Conservation (phyloP, 2,888 invertebrate species). For the Nemoura dubitans region DNA sequence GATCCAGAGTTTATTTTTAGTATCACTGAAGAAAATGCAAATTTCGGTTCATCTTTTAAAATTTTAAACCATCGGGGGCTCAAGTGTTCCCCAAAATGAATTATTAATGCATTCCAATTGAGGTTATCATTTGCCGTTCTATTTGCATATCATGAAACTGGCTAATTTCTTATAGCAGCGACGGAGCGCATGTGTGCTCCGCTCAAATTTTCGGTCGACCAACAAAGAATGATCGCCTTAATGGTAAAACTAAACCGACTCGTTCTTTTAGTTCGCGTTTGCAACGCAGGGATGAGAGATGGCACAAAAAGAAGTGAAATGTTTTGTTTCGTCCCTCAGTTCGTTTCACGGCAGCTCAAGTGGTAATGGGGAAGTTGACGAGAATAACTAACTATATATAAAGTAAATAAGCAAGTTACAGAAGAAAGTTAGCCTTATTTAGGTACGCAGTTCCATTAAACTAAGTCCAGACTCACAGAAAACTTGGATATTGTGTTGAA, state of each 20-base stretch:
- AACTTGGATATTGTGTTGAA: slow-evolving; percentile 10
- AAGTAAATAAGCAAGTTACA: slow-evolving; percentile 32
- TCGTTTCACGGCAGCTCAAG: neutral
- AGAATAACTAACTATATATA: slow-evolving; percentile 12
- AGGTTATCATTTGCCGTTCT: neutral
- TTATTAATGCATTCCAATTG: neutral
- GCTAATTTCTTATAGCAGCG: neutral
- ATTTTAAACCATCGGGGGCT: neutral
- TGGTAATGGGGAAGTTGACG: slow-evolving; percentile 28
- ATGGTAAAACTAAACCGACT: too few relatives aligned
- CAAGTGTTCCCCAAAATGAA: slow-evolving; percentile 7
- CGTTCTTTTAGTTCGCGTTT: too few relatives aligned
- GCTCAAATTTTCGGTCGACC: too few relatives aligned
- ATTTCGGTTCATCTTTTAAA: neutral
- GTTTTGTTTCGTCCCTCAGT: neutral
- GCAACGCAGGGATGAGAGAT: neutral
- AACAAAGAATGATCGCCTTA: too few relatives aligned
- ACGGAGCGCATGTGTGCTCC: too few relatives aligned
- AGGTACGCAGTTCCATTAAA: slow-evolving; percentile 14
- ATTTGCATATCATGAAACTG: neutral
- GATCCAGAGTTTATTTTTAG: neutral
- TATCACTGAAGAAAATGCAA: neutral
- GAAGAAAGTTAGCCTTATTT: slow-evolving; percentile 24
- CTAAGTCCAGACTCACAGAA: slow-evolving; percentile 21
- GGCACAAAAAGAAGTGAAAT: neutral